phyloP scores from a whole-genome alignment of 2,797 vertebrate genomes.

The Macropodus opercularis region DNA sequence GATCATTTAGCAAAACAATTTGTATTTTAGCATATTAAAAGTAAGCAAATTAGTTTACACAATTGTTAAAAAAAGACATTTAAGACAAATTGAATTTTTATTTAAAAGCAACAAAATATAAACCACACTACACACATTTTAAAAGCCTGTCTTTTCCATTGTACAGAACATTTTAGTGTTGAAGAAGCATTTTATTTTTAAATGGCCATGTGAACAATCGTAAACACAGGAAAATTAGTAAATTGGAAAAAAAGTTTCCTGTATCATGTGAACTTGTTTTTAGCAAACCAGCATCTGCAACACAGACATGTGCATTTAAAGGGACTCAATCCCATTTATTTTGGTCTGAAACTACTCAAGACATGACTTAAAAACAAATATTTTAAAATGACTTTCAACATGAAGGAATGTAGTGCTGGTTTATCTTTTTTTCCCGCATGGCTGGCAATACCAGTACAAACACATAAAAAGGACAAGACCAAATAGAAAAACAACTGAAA shows the following conservation, averaged over 20 bases:
- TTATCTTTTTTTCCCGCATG: conserved; percentile 28
- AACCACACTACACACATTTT: conserved; percentile 69
- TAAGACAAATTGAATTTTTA: conserved; percentile 31
- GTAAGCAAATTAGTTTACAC: neutral
- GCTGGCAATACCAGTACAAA: conserved; percentile 39
- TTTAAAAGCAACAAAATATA: conserved; percentile 72
- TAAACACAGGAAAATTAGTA: conserved; percentile 27
- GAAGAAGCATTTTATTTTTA: conserved; percentile 32
- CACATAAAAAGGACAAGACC: conserved; percentile 7
- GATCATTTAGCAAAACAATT: neutral
- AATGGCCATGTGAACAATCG: conserved; percentile 40
- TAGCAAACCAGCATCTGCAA: conserved; percentile 32
- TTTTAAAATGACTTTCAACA: conserved; percentile 39
- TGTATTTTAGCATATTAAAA: neutral
- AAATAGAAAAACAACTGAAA: conserved; percentile 26
- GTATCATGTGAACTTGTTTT: conserved; percentile 5
- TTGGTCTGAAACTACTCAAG: conserved; percentile 41
- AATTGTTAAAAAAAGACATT: conserved; percentile 1
- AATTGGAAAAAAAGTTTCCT: conserved; percentile 1
- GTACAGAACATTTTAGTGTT: conserved; percentile 75
- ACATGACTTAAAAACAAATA: conserved; percentile 11
- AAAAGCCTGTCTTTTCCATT: conserved; percentile 58
- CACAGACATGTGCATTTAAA: conserved; percentile 20
- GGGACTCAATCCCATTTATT: conserved; percentile 12
- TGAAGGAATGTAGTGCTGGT: conserved; percentile 77